Evolutionary conservation across 2,797 vertebrate species (phyloP), one percentile per base, ranked within the genome.

Genomic region (Gastrophryne carolinensis): DNA sequence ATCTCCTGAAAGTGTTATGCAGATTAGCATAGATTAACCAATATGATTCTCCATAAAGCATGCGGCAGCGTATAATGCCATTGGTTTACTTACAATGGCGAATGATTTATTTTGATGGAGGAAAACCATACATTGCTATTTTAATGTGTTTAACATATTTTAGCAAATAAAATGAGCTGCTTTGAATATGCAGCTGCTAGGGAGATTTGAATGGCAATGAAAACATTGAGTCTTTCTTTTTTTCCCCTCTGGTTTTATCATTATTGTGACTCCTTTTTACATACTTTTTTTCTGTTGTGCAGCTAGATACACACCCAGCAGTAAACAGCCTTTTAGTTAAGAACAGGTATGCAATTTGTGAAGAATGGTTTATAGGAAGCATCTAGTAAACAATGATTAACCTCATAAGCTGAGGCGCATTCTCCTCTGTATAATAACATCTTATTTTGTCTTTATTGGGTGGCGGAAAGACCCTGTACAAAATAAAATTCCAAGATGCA

Each of bases 71-170:
- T 56, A 74, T 66, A 74, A 39, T 66, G 61, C 53, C 35, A 54
- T 66, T 54, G 39, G 60, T 41, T 74, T 66, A 52, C 52, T 74
- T 74, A 57, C 47, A 64, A 63, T 63, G 32, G 60, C 49, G 47
- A 34, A 73, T 64, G 47, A 73, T 73, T 73, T 73, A 73, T 63
- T 73, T 73, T 64, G 47, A 73, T 52, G 32, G 34, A 64, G 34
- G 49, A 54, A 62, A 63, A 39, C 39, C 70, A 60, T 53, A 47
- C 57, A 61, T 32, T 60, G 54, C 56, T 72, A 70, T 70, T 57
- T 70, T 44, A 70, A 57, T 35, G 44, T 58, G 69, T 72, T 72
- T 72, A 72, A 72, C 69, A 72, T 72, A 72, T 72, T 60, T 72
- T 60, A 72, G 58, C 70, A 63, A 73, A 39, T 39, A 73, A 73